Base-by-base conservation (phyloP, 2,113 vertebrate species). In the Labeo catla region DNA sequence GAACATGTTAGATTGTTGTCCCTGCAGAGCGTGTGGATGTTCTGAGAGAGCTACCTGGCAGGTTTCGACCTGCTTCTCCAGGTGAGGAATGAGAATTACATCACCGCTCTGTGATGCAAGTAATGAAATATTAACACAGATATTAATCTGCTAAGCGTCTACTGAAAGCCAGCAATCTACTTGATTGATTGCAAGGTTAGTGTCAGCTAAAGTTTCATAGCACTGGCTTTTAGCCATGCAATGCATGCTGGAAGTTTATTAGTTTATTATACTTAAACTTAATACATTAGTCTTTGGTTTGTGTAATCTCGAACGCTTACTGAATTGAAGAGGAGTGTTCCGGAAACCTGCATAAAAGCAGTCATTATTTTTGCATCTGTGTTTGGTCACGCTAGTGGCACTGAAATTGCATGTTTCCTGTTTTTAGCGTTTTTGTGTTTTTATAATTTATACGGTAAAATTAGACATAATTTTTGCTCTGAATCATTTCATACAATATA, bases 11-110 rank as follows among this genome's bases (percentile, higher is more conserved):
- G 43, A 45, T 76, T 50, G 15, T 1, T 16, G 79, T 12, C 39
- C 34, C 43, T 45, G 79, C 81, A 78, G 49, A 76, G 28, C 10
- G 7, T 54, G 80, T 76, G 49, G 73, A 83, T 83, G 50, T 54
- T 68, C 28, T 77, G 7, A 36, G 39, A 19, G 57, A 54, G 86
- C 39, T 16, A 77, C 15, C 39, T 47, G 39, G 34, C 88, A 85
- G 63, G 88, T 66, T 74, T 50, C 28, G 45, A 72, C 88, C 45
- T 79, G 88, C 28, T 74, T 82, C 45, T 73, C 57, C 87, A 76
- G 54, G 76, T 50, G 43, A 66, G 83, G 88, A 85, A 89, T 87
- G 86, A 85, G 79, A 65, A 74, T 89, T 85, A 87, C 88, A 72
- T 50, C 63, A 89, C 50, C 73, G 2, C 86, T 85, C 45, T 54